Evolutionary conservation across 23 tunicate species (phyloP).

Genomic region (Corella eumyota): DNA sequence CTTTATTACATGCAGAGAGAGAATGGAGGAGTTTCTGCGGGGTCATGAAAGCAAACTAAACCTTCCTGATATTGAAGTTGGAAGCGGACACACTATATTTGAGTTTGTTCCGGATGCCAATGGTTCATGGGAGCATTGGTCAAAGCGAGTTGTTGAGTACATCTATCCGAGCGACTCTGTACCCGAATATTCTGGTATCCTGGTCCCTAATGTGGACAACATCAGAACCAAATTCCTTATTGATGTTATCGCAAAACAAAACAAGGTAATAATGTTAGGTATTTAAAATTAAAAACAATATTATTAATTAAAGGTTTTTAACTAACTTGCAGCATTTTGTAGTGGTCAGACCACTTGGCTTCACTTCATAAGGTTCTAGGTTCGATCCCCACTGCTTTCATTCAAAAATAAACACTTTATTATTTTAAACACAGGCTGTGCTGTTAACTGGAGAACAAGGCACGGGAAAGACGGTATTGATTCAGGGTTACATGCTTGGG

Average conservation of each 20-base stretch:
- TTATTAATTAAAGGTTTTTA: neutral
- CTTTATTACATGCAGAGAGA: slow-evolving; percentile 29
- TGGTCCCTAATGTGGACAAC: slow-evolving; percentile 98
- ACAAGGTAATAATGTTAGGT: slow-evolving; percentile 25
- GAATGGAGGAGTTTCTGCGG: slow-evolving; percentile 68
- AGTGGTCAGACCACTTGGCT: too few species aligned
- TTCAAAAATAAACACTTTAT: too few species aligned
- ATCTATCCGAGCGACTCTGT: slow-evolving; percentile 72
- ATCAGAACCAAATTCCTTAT: slow-evolving; percentile 91
- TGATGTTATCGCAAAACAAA: slow-evolving; percentile 88
- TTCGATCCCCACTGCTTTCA: too few species aligned
- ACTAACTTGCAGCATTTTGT: too few species aligned
- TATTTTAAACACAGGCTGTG: slow-evolving; percentile 50
- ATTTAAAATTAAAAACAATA: neutral
- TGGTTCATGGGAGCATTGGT: slow-evolving; percentile 98
- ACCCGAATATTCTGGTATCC: slow-evolving; percentile 91
- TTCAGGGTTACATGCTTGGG: slow-evolving; percentile 83
- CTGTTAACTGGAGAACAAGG: slow-evolving; percentile 99
- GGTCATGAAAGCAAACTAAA: slow-evolving; percentile 62
- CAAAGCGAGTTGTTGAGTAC: slow-evolving; percentile 71
- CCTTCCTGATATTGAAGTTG: slow-evolving; percentile 51
- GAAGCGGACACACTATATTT: slow-evolving; percentile 80
- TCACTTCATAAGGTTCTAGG: too few species aligned
- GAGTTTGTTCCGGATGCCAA: slow-evolving; percentile 77
- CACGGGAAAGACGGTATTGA: slow-evolving; percentile 96